A percentile compares a stretch with the other conserved stretches of the same genome.
Conservation (phyloP, 2,888 invertebrate species). For the Sesamia inferens region DNA sequence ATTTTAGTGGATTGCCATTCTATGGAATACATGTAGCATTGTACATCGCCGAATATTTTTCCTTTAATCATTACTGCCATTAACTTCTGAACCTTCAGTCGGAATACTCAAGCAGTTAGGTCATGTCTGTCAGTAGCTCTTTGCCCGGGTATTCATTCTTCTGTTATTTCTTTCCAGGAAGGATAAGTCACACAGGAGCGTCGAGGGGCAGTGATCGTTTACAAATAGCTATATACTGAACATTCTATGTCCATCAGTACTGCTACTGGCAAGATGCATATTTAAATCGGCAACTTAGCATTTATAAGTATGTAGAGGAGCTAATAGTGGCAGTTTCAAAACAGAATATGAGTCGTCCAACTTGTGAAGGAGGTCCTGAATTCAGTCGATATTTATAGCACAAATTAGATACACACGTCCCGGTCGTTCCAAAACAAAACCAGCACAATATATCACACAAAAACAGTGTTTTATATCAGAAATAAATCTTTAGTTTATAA, state of each 20-base stretch:
- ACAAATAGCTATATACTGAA: slow-evolving; percentile 60
- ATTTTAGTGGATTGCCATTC: slow-evolving; percentile 8
- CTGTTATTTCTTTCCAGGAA: no score
- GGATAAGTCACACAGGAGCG: slow-evolving; percentile 59
- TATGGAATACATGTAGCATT: no score
- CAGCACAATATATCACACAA: slow-evolving; percentile 4
- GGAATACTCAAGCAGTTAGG: no score
- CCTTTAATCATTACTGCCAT: no score
- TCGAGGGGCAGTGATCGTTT: slow-evolving; percentile 79
- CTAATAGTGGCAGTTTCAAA: slow-evolving; percentile 29
- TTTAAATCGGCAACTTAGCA: slow-evolving; percentile 53
- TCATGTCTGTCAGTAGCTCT: no score
- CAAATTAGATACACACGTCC: slow-evolving; percentile 50
- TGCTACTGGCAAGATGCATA: slow-evolving; percentile 76
- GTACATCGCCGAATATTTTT: no score
- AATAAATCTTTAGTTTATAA: neutral
- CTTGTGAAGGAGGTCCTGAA: slow-evolving; percentile 26
- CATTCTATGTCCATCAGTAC: slow-evolving; percentile 55
- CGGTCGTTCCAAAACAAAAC: slow-evolving; percentile 41
- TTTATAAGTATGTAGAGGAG: slow-evolving; percentile 40
- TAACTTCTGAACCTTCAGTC: no score
- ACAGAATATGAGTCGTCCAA: slow-evolving; percentile 22
- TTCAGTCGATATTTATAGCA: slow-evolving; percentile 78
- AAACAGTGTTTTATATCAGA: slow-evolving; percentile 9
- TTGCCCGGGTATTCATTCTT: no score